Evolutionary conservation across 2,113 vertebrate species (phyloP).

Genomic region (Gymnogyps californianus): DNA sequence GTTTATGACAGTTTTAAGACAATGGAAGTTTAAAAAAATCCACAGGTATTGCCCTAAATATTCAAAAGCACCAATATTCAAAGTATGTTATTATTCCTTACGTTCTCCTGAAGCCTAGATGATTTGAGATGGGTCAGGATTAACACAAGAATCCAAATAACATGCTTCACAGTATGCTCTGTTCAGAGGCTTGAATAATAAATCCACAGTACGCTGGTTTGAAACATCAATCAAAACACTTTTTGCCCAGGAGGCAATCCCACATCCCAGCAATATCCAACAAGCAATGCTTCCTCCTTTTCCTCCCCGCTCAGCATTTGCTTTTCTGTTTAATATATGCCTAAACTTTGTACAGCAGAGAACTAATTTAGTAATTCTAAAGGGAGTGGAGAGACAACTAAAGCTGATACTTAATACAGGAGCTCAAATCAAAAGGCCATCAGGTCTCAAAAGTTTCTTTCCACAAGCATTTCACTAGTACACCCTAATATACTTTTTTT

Average conservation of each 20-base stretch:
- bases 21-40: not conserved
- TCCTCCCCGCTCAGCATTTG: not conserved
- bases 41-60: not conserved
- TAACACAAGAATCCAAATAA: not conserved
- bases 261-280: not conserved
- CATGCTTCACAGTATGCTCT: not conserved
- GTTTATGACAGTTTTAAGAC: not conserved
- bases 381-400: fast-evolving
- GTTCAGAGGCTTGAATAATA: not conserved
- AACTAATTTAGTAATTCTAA: not conserved
- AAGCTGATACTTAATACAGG: not conserved
- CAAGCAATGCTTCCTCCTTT: not conserved
- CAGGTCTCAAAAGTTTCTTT: not conserved
- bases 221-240: not conserved
- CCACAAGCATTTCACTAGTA: not conserved
- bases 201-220: not conserved
- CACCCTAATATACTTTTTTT: too few species aligned
- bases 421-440: not conserved
- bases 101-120: not conserved
- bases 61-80: not conserved
- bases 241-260: not conserved
- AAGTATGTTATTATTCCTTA: not conserved
- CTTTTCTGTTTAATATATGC: not conserved
- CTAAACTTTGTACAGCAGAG: not conserved
- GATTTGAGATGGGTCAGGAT: not conserved